Evolutionary conservation across 1,140 invertebrate species (phyloP), one percentile per base, ranked within the genome.

Genomic region (Camponotus pennsylvanicus): DNA sequence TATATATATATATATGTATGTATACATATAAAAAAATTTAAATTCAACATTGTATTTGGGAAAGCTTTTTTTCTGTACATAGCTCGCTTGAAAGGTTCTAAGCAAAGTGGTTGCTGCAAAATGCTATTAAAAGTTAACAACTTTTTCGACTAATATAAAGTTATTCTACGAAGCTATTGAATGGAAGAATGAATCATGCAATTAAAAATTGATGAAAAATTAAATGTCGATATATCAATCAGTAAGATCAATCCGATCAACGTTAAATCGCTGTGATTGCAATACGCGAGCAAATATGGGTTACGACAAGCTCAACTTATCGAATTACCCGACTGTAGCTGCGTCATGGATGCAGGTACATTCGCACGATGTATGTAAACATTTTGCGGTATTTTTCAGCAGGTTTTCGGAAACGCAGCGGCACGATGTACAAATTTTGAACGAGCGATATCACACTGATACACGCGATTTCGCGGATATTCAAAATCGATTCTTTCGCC

Each of bases 381-480:
- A 61, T 61, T 83, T 45, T 66, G 13, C 18, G 9, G 13, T 45
- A 73, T 73, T 61, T 61, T 73, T 75, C 27, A 37, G 13, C 49
- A 37, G 21, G n/a, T 61, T 83, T 70, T 49, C 11, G 15, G 27
- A 67, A 52, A 67, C 37, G 55, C 21, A 37, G 32, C 2, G 34
- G 18, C 6, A 49, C 32, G 11, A 49, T 37, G 55, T 55, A 15
- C 73, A 83, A 83, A 73, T 83, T 63, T 45, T 2, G 27, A 34
- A 45, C 37, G 55, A 27, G 11, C 18, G 40, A 63, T 73, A 82
- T n/a, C 40, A 71, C 49, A 76, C 32, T 70, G 32, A 40, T 57
- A 49, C 52, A 66, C 69, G 27, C 27, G 27, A 71, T 49, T 57
- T 86, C 83, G 88, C 79, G 57, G 79, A 88, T 80, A 86, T 52